Percentiles rank a stretch among this genome's conserved stretches.
phyloP scores from a whole-genome alignment of 1,140 invertebrate genomes.

The Luehdorfia chinensis region DNA sequence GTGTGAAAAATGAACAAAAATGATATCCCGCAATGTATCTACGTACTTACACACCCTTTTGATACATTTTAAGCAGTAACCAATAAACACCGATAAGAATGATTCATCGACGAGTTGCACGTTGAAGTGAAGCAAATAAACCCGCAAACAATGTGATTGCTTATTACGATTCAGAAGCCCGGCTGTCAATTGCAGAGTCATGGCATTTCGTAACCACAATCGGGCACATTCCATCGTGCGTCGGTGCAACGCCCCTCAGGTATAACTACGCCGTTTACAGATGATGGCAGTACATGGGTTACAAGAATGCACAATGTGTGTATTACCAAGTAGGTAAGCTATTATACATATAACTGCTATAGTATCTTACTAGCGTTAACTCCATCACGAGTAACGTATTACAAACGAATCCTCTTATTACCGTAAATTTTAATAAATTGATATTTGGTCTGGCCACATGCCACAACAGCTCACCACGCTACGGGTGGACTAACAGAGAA shows the following conservation, averaged over 20 bases:
- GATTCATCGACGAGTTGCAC: background rate
- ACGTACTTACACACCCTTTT: too few species aligned
- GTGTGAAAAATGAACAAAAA: too few species aligned
- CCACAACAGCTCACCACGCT: too few species aligned
- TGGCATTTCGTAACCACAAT: conserved; percentile 68
- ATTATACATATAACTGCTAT: too few species aligned
- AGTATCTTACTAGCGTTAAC: too few species aligned
- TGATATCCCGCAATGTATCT: too few species aligned
- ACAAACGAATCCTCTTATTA: background rate
- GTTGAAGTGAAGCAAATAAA: conserved; percentile 1
- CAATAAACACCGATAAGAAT: background rate
- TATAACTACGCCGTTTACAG: conserved; percentile 55
- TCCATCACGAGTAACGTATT: background rate
- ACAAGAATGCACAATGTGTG: too few species aligned
- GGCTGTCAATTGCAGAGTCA: conserved; percentile 55
- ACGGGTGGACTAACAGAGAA: too few species aligned
- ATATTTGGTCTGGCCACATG: too few species aligned
- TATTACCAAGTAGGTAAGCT: too few species aligned
- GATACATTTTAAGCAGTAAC: too few species aligned
- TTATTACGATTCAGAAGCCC: conserved; percentile 41
- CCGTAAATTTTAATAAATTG: too few species aligned
- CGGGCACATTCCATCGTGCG: conserved; percentile 62
- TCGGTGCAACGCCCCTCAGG: conserved; percentile 60
- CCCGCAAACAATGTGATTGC: conserved; percentile 31
- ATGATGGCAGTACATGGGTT: conserved; percentile 25